Conservation (phyloP, 1,140 invertebrate genomes). For the Theocolax elegans region DNA sequence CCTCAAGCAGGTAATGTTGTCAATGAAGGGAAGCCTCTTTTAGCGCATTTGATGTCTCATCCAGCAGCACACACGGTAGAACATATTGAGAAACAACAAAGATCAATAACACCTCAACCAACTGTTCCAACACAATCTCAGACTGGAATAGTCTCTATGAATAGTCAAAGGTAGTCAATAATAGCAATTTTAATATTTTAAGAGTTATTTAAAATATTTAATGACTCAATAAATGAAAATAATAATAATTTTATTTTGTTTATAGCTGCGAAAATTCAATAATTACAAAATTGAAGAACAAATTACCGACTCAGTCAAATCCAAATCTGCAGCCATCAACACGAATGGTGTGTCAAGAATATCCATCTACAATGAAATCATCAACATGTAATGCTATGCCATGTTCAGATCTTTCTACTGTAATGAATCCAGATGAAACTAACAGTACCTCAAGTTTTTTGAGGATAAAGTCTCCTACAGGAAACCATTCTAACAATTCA, state of each 20-base stretch:
- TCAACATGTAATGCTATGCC: slow-evolving; percentile 33
- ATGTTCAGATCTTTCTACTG: slow-evolving; percentile 44
- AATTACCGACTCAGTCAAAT: slow-evolving; percentile 35
- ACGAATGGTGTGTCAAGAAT: slow-evolving; percentile 19
- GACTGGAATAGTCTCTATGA: slow-evolving; percentile 37
- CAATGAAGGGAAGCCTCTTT: slow-evolving; percentile 67
- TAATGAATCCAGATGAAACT: slow-evolving; percentile 48
- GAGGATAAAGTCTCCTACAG: slow-evolving; percentile 64
- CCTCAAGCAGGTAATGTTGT: slow-evolving; percentile 63
- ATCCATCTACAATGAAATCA: slow-evolving; percentile 5
- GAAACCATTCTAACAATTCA: slow-evolving; percentile 30
- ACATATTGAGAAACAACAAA: slow-evolving; percentile 88
- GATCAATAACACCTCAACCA: slow-evolving; percentile 75
- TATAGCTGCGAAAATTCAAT: slow-evolving; percentile 39
- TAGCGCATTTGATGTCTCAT: slow-evolving; percentile 81
- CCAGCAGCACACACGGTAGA: slow-evolving; percentile 82
- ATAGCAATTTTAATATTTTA: background rate
- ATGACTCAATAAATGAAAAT: background rate
- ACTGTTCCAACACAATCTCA: slow-evolving; percentile 48
- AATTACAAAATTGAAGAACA: slow-evolving; percentile 31
- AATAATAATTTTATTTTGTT: no score
- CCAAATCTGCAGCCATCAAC: slow-evolving; percentile 16
- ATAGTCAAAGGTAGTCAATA: slow-evolving; percentile 44
- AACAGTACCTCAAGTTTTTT: slow-evolving; percentile 58
- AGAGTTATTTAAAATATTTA: background rate